phyloP scores from a whole-genome alignment of 1,140 invertebrate genomes.

The Hypsibius dujardini region DNA sequence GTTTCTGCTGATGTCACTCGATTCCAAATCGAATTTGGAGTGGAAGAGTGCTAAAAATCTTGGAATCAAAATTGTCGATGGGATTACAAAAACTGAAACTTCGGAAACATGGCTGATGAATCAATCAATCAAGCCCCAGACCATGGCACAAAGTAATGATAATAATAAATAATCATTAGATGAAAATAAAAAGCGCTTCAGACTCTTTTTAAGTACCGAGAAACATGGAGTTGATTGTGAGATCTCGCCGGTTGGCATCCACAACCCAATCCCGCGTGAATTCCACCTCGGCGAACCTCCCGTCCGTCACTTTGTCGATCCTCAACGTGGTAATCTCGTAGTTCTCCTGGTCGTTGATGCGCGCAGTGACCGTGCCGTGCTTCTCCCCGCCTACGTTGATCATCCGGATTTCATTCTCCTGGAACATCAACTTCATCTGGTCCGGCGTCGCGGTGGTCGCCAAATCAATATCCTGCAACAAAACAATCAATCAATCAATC shows the following conservation, averaged over 20 bases:
- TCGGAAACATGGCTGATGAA: no score
- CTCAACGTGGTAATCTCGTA: conserved; percentile 77
- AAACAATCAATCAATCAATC: no score
- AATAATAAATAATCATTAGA: no score
- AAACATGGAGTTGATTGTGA: conserved; percentile 98
- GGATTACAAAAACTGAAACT: no score
- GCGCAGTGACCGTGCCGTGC: conserved; percentile 91
- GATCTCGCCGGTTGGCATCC: conserved; percentile 82
- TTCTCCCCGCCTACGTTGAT: conserved; percentile 83
- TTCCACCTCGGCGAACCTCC: conserved; percentile 77
- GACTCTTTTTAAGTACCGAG: conserved; percentile 42
- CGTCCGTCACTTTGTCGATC: conserved; percentile 75
- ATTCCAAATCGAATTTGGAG: no score
- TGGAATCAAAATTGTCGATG: no score
- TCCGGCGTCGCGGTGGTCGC: conserved; percentile 87
- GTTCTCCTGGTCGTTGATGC: conserved; percentile 85
- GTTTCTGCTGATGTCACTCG: no score
- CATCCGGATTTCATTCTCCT: conserved; percentile 62
- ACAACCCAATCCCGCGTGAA: conserved; percentile 86
- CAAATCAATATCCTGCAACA: conserved; percentile 70
- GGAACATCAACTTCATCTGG: conserved; percentile 90
- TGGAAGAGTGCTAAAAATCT: no score
- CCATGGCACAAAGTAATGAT: no score
- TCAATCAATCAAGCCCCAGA: no score
- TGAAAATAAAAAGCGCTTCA: no score